phyloP scores from a whole-genome alignment of 2,797 vertebrate species.

The Fistularia tabacaria region DNA sequence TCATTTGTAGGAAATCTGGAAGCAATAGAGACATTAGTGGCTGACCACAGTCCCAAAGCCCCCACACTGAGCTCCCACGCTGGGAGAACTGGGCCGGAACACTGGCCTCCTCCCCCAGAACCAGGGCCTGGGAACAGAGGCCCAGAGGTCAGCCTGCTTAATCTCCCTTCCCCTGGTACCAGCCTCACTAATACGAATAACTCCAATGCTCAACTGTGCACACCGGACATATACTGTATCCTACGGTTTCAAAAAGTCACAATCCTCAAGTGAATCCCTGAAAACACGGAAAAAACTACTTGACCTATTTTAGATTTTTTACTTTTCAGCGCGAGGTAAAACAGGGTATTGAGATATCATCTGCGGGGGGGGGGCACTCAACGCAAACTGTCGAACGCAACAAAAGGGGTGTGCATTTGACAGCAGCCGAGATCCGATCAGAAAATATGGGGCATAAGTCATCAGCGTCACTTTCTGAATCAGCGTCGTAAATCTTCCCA shows the following conservation, averaged over 20 bases:
- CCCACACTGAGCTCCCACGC: slow-evolving; percentile 67
- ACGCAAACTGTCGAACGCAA: no score
- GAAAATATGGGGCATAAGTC: slow-evolving; percentile 23
- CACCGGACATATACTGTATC: not conserved
- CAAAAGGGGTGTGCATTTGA: not conserved
- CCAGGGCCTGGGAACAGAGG: slow-evolving; percentile 70
- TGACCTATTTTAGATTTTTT: no score
- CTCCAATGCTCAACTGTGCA: slow-evolving; percentile 21
- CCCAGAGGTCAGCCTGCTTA: slow-evolving; percentile 46
- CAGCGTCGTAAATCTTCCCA: slow-evolving; percentile 23
- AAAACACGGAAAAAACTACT: no score
- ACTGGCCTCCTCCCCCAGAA: slow-evolving; percentile 56
- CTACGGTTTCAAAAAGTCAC: not conserved
- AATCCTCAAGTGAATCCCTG: no score
- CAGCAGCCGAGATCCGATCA: slow-evolving; percentile 8
- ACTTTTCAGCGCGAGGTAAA: no score
- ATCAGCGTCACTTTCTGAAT: slow-evolving; percentile 21
- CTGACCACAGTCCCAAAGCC: slow-evolving; percentile 62
- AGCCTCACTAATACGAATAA: slow-evolving; percentile 36
- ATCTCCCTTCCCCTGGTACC: slow-evolving; percentile 47
- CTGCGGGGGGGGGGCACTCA: no score
- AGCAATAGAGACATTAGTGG: slow-evolving; percentile 72
- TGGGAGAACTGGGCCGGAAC: slow-evolving; percentile 66
- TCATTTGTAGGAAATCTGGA: slow-evolving; percentile 72
- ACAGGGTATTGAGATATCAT: no score